These are phyloP conservation scores for Ladona fulva DNA, from an alignment of 1,140 invertebrate genomes.

Conservation along the genomic window DNA sequence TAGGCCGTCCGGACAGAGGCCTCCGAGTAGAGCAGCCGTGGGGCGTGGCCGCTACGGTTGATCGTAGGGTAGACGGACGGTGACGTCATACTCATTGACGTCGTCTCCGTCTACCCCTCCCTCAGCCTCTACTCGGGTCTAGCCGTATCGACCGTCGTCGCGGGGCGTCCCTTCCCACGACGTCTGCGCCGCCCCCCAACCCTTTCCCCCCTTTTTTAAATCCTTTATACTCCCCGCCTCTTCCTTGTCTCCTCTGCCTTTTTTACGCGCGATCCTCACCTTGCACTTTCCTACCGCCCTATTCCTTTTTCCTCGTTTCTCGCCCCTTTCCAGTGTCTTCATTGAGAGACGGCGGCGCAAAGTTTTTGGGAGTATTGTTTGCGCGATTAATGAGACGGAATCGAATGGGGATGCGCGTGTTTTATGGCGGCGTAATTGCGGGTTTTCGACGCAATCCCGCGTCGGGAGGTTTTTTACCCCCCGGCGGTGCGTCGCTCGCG, in stretches of 20 bases:
- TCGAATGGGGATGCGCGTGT: not conserved
- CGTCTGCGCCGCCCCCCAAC: not conserved
- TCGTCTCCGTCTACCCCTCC: not conserved
- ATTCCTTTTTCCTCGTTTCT: no score
- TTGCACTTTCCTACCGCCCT: slow-evolving; percentile 12
- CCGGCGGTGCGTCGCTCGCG: no score
- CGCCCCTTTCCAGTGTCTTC: not conserved
- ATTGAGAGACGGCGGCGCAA: no score
- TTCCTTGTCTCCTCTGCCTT: slow-evolving; percentile 35
- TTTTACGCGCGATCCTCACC: slow-evolving; percentile 29
- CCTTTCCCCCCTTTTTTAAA: no score
- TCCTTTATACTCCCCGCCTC: not conserved
- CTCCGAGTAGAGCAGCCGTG: not conserved
- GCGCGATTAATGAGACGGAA: slow-evolving; percentile 14
- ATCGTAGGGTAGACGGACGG: not conserved
- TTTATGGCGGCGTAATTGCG: slow-evolving; percentile 9
- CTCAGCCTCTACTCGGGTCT: slow-evolving; percentile 34
- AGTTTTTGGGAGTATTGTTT: slow-evolving; percentile 13
- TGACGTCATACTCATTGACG: slow-evolving; percentile 22
- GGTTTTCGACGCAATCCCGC: slow-evolving; percentile 26
- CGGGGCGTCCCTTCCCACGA: slow-evolving; percentile 22
- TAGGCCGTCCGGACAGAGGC: not conserved
- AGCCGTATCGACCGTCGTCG: slow-evolving; percentile 42
- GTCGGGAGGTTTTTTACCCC: slow-evolving; percentile 12
- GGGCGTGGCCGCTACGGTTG: not conserved